Base-by-base conservation (phyloP, 2,113 vertebrate genomes). In the Tragelaphus strepsiceros region DNA sequence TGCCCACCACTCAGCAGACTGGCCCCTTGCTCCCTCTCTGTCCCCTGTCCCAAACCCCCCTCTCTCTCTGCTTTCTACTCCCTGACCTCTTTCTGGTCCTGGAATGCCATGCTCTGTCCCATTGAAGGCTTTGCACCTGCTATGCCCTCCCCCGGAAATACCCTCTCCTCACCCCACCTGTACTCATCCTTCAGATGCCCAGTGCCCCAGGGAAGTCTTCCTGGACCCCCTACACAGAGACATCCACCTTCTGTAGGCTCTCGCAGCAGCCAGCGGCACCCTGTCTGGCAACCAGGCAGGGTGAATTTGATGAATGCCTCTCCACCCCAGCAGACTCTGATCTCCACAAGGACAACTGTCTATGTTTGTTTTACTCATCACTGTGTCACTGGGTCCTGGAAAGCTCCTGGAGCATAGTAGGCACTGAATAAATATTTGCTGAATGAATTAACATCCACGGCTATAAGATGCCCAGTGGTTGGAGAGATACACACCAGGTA, bases 231-330 rank as follows among this genome's bases (percentile, higher is more conserved):
- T 56, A 46, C 2, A 6, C 3, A 3, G 61, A 86, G n/a, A 14
- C 6, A 10, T 2, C 4, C 11, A 6, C 24, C 26, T 39, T 16
- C n/a, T 22, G 28, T 0, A 4, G 0, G 0, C 7, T 78, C 58
- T 61, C 67, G 5, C 5, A n/a, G 13, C 7, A 30, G 21, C 58
- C 24, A 6, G n/a, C 17, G 0, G 16, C 0, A 0, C 22, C 28
- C 17, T 16, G 39, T 30, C 39, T 32, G 14, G 16, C 7, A 9
- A 26, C 16, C 24, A n/a, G 16, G 62, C 62, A 67, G 16, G 64
- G n/a, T 35, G 64, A 35, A 53, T 10, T 71, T 28, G 84, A 14
- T 39, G 12, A 61, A 43, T 0, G 6, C 15, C n/a, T 26, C 32
- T 39, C 19, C 10, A 14, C 2, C 3, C 28, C 21, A 12, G 6